These are phyloP conservation scores for Dryobotodes eremita DNA, from an alignment of 2,888 invertebrate genomes.

Conservation along the genomic window DNA sequence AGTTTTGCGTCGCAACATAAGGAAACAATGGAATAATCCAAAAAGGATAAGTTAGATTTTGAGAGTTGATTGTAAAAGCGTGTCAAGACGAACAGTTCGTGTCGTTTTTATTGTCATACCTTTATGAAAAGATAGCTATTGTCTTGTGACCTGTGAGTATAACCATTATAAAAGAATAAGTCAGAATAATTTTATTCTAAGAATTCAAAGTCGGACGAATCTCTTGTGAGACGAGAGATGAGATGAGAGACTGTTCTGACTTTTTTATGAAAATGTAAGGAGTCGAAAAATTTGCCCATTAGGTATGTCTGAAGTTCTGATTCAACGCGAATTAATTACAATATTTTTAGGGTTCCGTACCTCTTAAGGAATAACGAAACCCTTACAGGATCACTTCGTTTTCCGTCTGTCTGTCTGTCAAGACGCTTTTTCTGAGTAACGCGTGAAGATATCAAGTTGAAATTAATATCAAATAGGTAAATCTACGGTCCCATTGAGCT, in stretches of 20 bases:
- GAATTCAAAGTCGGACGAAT: background rate
- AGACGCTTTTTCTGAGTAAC: too few species aligned
- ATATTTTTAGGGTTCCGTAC: too few species aligned
- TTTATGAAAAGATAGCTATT: background rate
- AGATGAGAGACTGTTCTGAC: too few species aligned
- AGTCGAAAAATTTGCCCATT: too few species aligned
- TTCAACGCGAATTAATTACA: too few species aligned
- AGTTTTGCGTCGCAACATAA: background rate
- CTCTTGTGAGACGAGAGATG: background rate
- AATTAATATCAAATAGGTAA: too few species aligned
- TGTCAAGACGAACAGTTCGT: background rate
- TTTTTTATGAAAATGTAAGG: background rate
- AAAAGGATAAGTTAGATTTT: constrained; percentile 15
- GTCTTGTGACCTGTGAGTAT: background rate
- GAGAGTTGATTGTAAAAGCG: background rate
- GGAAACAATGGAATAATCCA: constrained; percentile 7
- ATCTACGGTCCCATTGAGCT: too few species aligned
- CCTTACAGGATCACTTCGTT: too few species aligned
- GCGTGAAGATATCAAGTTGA: too few species aligned
- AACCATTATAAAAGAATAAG: background rate
- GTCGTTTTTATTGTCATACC: constrained; percentile 25
- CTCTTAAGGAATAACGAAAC: too few species aligned
- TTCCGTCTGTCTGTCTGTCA: too few species aligned
- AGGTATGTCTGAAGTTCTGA: too few species aligned
- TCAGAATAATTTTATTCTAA: background rate